Evolutionary conservation across 2,888 invertebrate genomes (phyloP), one percentile per base, ranked within the genome.

Genomic region (Litoditis marina): DNA sequence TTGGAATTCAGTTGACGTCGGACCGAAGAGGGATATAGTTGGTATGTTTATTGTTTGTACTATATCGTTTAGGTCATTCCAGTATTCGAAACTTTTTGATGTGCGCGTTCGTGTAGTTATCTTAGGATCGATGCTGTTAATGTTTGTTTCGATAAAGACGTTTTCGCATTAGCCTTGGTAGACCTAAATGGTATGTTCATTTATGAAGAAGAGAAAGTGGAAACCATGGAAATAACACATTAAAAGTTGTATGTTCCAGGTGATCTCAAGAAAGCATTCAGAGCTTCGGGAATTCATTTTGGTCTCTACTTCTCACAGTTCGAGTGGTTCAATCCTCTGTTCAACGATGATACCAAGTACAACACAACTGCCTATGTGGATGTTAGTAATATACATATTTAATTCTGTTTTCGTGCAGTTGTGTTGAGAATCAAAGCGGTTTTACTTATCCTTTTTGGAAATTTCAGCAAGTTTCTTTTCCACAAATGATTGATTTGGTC

Each of bases 1-100:
- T 72, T 86, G 86, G 86, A 86, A 86, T 73, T 77, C 85, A 8
- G 75, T 82, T 71, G 85, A 85, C 74, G 83, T 84, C 34, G 86
- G 86, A 50, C 85, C 86, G 13, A 83, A 85, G 32, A 73, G 84
- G 61, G 85, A 86, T 76, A 78, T 86, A 53, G 84, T 86, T 52
- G 85, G 85, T 83, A 72, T 66, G 77, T 32, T 42, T 22, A 44
- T 25, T 44, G 44, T 25, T 4, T 3, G 22, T 3, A 44, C 19
- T 44, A 44, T 44, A 44, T 22, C 44, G 8, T 44, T n/a, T n/a
- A n/a, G n/a, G n/a, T n/a, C n/a, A n/a, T n/a, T n/a, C n/a, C n/a
- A n/a, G n/a, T n/a, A n/a, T n/a, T n/a, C n/a, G n/a, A n/a, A n/a
- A n/a, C n/a, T n/a, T n/a, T n/a, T n/a, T n/a, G n/a, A n/a, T n/a